phyloP scores from a whole-genome alignment of 2,113 vertebrate genomes.

The Hirundichthys speculiger region DNA sequence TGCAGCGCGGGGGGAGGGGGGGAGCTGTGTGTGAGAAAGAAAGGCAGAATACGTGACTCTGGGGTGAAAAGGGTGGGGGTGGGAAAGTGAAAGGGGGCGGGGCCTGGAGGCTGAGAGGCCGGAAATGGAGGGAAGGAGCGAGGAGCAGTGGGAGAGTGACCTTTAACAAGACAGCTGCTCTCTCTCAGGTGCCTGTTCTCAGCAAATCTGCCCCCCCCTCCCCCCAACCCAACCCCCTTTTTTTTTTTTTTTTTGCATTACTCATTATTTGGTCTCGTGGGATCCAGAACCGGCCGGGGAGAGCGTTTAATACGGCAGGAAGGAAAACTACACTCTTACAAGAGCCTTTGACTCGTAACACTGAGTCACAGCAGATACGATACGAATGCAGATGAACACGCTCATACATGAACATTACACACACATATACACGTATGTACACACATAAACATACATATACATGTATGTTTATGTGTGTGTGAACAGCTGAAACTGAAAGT shows the following conservation, averaged over 20 bases:
- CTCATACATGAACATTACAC: too few species aligned
- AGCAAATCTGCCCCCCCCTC: slow-evolving; percentile 85
- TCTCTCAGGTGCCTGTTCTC: slow-evolving; percentile 96
- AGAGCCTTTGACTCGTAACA: slow-evolving; percentile 30
- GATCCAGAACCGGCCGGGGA: slow-evolving; percentile 79
- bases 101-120: slow-evolving; percentile 47
- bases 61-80: slow-evolving; percentile 87
- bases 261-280: slow-evolving; percentile 89
- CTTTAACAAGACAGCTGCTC: slow-evolving; percentile 96
- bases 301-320: slow-evolving; percentile 86
- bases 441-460: background rate
- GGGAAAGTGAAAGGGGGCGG: slow-evolving; percentile 62
- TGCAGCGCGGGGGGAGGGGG: slow-evolving; percentile 69
- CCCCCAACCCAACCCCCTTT: too few species aligned
- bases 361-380: slow-evolving; percentile 41
- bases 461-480: too few species aligned
- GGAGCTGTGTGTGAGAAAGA: slow-evolving; percentile 62
- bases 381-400: too few species aligned
- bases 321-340: slow-evolving; percentile 42
- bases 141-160: slow-evolving; percentile 79
- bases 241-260: slow-evolving; percentile 81
- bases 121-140: slow-evolving; percentile 65
- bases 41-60: slow-evolving; percentile 81
- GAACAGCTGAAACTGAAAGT: too few species aligned
- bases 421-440: background rate